Percentiles rank a stretch among this genome's conserved stretches.
Evolutionary conservation across 2,888 invertebrate species (phyloP).

Genomic region (Melangyna quadrimaculata): DNA sequence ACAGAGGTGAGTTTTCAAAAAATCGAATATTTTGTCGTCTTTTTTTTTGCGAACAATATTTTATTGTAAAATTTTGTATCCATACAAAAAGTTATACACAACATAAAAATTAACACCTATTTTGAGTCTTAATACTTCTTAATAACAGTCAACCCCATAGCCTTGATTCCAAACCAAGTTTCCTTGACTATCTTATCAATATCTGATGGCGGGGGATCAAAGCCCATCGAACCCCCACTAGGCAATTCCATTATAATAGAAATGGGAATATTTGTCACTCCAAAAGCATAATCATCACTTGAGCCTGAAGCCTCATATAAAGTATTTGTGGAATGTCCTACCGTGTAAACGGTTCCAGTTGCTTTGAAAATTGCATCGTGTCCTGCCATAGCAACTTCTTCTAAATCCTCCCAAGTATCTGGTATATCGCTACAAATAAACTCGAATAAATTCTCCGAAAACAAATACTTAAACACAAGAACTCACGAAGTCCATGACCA

Average conservation of each 20-base stretch:
- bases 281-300: constrained; percentile 86
- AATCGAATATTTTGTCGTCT: too few relatives aligned
- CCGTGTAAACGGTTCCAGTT: constrained; percentile 78
- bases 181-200: constrained; percentile 84
- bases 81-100: too few relatives aligned
- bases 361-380: constrained; percentile 78
- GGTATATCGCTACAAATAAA: constrained; percentile 78
- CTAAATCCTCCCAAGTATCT: constrained; percentile 80
- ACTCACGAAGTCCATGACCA: constrained; percentile 84
- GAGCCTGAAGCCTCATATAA: constrained; percentile 83
- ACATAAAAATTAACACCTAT: too few relatives aligned
- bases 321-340: constrained; percentile 82
- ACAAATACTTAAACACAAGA: not conserved
- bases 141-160: constrained; percentile 76
- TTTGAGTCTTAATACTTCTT: constrained; percentile 75
- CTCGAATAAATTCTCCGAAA: not conserved
- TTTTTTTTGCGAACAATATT: too few relatives aligned
- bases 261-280: constrained; percentile 82
- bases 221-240: constrained; percentile 82
- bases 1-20: too few relatives aligned
- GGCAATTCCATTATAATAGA: constrained; percentile 86
- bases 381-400: constrained; percentile 78
- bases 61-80: too few relatives aligned
- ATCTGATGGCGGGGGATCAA: constrained; percentile 83
- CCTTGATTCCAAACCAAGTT: constrained; percentile 82